These are phyloP conservation scores for Mormyrus hasselquistii DNA, from an alignment of 2,797 vertebrate species.

Conservation along the genomic window DNA sequence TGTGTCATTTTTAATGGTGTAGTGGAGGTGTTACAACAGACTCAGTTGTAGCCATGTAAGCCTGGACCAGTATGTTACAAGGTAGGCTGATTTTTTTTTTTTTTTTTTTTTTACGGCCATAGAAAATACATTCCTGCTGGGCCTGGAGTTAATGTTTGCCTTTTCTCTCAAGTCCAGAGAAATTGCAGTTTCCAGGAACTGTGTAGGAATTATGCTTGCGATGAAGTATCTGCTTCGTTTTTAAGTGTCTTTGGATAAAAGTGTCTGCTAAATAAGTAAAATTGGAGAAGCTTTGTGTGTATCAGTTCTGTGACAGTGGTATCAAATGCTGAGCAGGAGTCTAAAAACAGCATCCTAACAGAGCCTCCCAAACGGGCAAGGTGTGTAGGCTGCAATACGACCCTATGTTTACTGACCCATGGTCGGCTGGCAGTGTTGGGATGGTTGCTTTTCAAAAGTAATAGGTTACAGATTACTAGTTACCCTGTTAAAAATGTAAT, in stretches of 20 bases:
- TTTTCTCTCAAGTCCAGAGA: background rate
- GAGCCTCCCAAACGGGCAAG: background rate
- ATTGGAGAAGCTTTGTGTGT: background rate
- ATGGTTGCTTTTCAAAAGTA: background rate
- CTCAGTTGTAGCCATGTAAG: background rate
- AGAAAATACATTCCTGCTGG: background rate
- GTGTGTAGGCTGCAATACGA: background rate
- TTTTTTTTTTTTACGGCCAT: background rate
- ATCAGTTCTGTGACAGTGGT: background rate
- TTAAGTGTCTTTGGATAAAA: background rate
- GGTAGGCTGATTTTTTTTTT: background rate
- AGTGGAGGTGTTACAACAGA: background rate
- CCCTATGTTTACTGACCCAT: background rate
- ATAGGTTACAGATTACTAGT: background rate
- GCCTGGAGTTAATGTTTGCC: background rate
- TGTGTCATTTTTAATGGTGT: background rate
- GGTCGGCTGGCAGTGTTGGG: background rate
- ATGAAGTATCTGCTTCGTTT: background rate
- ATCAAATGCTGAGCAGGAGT: background rate
- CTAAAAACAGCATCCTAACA: background rate
- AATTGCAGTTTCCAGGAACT: background rate
- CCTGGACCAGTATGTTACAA: background rate
- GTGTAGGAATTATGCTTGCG: background rate
- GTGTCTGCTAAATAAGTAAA: background rate
- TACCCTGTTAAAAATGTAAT: background rate